Percentiles rank a stretch among this genome's conserved stretches.
Evolutionary conservation across 2,888 invertebrate species (phyloP).

Genomic region (Agrotis ipsilon): DNA sequence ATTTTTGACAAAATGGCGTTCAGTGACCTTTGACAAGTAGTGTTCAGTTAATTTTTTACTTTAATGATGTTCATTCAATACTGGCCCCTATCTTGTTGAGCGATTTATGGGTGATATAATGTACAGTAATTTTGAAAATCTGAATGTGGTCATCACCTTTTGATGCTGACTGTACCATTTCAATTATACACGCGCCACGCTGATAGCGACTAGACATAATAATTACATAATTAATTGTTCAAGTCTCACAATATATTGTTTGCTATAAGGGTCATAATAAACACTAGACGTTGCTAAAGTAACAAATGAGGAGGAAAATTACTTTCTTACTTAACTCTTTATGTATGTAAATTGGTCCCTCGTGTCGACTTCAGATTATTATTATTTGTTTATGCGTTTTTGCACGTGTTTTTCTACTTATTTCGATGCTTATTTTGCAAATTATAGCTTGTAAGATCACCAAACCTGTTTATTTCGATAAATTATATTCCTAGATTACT

Average conservation of each 20-base stretch:
- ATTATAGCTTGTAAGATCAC: background rate
- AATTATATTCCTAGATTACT: background rate
- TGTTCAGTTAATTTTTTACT: too few species aligned
- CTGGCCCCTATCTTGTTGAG: too few species aligned
- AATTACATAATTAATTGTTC: conserved; percentile 3
- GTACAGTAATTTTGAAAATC: too few species aligned
- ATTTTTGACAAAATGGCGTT: too few species aligned
- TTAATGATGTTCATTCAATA: too few species aligned
- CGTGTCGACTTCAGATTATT: too few species aligned
- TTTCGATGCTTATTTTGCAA: background rate
- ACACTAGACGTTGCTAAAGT: background rate
- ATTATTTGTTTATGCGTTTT: background rate
- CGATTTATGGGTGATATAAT: too few species aligned
- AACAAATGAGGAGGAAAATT: background rate
- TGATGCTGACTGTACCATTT: too few species aligned
- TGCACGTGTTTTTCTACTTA: background rate
- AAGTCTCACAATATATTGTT: background rate
- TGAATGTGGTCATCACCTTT: too few species aligned
- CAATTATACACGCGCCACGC: background rate
- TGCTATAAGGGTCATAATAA: background rate
- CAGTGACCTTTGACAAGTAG: too few species aligned
- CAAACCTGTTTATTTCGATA: background rate
- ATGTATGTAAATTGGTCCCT: background rate
- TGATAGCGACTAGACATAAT: conserved; percentile 36
- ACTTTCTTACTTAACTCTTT: background rate